These are phyloP conservation scores for Myathropa florea DNA, from an alignment of 2,888 invertebrate genomes.

Conservation along the genomic window DNA sequence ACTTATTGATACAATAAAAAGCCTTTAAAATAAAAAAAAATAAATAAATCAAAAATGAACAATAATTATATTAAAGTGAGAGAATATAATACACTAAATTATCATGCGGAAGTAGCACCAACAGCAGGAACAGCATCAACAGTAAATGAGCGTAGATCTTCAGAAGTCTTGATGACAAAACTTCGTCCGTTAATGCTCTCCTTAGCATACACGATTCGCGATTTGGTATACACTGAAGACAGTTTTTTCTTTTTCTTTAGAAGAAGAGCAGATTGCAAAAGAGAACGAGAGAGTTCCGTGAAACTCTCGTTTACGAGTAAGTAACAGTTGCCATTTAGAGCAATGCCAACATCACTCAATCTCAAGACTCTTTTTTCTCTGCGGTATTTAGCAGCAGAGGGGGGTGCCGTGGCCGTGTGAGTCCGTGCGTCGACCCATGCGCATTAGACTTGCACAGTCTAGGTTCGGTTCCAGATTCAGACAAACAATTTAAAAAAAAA, in stretches of 20 bases:
- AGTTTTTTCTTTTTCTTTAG: background rate
- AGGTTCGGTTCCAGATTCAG: no score
- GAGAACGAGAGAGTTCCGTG: background rate
- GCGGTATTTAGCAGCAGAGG: background rate
- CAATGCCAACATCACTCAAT: background rate
- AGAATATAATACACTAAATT: no score
- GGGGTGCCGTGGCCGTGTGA: no score
- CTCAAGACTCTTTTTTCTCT: background rate
- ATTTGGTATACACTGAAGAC: background rate
- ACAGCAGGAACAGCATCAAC: background rate
- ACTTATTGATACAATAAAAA: no score
- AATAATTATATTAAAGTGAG: no score
- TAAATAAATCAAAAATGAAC: no score
- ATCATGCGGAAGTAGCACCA: background rate
- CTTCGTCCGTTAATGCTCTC: background rate
- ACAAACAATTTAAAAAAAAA: no score
- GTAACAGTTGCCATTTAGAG: background rate
- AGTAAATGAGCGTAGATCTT: slow-evolving; percentile 1
- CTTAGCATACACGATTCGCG: background rate
- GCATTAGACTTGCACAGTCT: no score
- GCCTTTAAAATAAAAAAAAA: no score
- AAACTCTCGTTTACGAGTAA: background rate
- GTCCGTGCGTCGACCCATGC: no score
- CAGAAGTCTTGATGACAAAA: background rate
- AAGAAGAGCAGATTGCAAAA: background rate